Percentiles rank a stretch among this genome's conserved stretches.
phyloP scores from a whole-genome alignment of 2,888 invertebrate genomes.

The Rotaria macrura region DNA sequence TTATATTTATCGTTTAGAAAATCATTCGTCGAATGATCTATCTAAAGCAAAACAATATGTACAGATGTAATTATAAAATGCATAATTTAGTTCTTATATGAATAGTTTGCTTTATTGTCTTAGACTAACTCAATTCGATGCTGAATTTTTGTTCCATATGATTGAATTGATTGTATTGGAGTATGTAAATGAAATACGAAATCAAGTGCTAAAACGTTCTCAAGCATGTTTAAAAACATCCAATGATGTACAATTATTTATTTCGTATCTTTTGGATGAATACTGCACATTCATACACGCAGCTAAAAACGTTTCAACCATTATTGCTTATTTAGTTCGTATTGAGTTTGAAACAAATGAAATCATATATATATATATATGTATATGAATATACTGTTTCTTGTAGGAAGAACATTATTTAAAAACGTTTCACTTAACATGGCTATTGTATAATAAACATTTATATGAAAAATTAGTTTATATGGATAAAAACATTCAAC shows the following conservation, averaged over 20 bases:
- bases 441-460: constrained; percentile 13
- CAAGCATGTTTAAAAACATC: constrained; percentile 11
- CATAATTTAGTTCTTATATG: background rate
- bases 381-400: background rate
- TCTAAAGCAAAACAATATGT: background rate
- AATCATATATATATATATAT: no score
- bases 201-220: background rate
- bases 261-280: background rate
- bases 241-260: constrained; percentile 4
- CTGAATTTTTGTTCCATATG: background rate
- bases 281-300: constrained; percentile 2
- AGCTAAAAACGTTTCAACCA: background rate
- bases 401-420: background rate
- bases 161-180: background rate
- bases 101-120: background rate
- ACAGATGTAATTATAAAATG: background rate
- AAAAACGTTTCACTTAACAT: background rate
- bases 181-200: constrained; percentile 2
- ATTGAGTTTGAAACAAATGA: background rate
- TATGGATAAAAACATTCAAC: constrained; percentile 13
- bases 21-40: background rate
- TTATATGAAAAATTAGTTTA: constrained; percentile 14
- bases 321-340: background rate
- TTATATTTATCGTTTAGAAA: background rate
- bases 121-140: background rate